These are phyloP conservation scores for Dione juno DNA, from an alignment of 2,888 invertebrate species.

Conservation along the genomic window DNA sequence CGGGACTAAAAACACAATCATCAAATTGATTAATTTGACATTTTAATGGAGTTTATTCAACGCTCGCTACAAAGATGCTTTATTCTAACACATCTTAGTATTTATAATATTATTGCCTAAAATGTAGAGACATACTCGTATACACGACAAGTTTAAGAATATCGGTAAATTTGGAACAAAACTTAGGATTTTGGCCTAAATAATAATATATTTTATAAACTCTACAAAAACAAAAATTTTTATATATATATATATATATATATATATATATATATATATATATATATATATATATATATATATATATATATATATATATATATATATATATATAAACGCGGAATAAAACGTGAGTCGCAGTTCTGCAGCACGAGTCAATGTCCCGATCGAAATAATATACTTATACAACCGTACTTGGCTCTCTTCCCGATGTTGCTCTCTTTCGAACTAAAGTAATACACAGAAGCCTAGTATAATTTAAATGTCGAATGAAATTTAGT, in stretches of 20 bases:
- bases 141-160: too few relatives aligned
- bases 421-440: constrained; percentile 31
- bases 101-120: neutral
- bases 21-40: constrained; percentile 25
- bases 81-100: constrained; percentile 1
- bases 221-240: neutral
- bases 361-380: constrained; percentile 43
- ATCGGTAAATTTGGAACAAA: too few relatives aligned
- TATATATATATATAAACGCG: neutral
- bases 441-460: constrained; percentile 27
- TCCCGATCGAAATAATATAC: constrained; percentile 44
- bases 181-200: too few relatives aligned
- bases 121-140: neutral
- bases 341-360: constrained; percentile 1
- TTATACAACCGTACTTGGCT: constrained; percentile 37
- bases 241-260: too few relatives aligned
- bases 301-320: neutral
- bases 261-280: too few relatives aligned
- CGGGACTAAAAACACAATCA: constrained; percentile 19
- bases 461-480: constrained; percentile 16
- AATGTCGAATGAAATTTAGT: neutral
- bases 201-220: too few relatives aligned
- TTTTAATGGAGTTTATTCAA: constrained; percentile 24
- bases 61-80: constrained; percentile 7
- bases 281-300: too few relatives aligned